Evolutionary conservation across 2,888 invertebrate species (phyloP).

Genomic region (Rhagonycha lutea): DNA sequence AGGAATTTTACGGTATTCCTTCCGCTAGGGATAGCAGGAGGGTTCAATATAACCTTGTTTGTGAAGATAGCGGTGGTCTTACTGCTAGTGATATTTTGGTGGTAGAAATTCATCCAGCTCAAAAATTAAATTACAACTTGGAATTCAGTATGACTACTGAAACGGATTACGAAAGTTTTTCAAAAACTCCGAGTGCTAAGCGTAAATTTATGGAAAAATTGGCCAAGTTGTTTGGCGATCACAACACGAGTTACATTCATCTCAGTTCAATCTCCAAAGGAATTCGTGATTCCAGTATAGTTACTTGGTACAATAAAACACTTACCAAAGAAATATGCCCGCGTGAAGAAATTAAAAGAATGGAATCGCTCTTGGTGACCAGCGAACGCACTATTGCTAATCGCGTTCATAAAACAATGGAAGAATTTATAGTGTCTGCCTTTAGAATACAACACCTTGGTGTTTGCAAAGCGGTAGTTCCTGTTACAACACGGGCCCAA

Average conservation of each 20-base stretch:
- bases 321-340: slow-evolving; percentile 76
- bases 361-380: slow-evolving; percentile 73
- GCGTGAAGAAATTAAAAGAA: slow-evolving; percentile 71
- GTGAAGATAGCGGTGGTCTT: slow-evolving; percentile 74
- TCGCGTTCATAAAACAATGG: slow-evolving; percentile 69
- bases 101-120: slow-evolving; percentile 72
- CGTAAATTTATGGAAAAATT: slow-evolving; percentile 82
- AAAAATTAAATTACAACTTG: slow-evolving; percentile 68
- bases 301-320: slow-evolving; percentile 82
- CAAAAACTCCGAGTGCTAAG: slow-evolving; percentile 72
- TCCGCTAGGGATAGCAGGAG: slow-evolving; percentile 71
- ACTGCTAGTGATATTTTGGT: slow-evolving; percentile 79
- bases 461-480: slow-evolving; percentile 57
- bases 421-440: slow-evolving; percentile 71
- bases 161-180: slow-evolving; percentile 69
- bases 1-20: slow-evolving; percentile 88
- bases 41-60: slow-evolving; percentile 77
- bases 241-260: slow-evolving; percentile 72
- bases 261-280: slow-evolving; percentile 71
- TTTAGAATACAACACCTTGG: slow-evolving; percentile 66
- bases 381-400: slow-evolving; percentile 62
- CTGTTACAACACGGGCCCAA: slow-evolving; percentile 31
- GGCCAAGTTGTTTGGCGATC: slow-evolving; percentile 75
- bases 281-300: slow-evolving; percentile 61
- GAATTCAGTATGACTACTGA: slow-evolving; percentile 83